A percentile compares a stretch with the other conserved stretches of the same genome.
These are phyloP conservation scores for Crotalus horridus DNA, from an alignment of 2,113 vertebrate genomes.

Conservation along the genomic window DNA sequence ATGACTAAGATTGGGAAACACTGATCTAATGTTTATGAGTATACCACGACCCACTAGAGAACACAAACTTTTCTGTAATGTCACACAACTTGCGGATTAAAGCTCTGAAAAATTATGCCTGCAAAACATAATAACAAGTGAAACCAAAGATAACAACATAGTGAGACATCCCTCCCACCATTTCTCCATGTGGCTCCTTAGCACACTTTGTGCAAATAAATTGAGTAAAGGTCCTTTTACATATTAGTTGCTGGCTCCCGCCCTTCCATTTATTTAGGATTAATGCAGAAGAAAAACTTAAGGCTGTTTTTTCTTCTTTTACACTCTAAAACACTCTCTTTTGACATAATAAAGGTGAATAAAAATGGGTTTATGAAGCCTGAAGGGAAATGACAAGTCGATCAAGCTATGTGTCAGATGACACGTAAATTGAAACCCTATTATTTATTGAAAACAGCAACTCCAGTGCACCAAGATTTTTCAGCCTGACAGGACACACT, in stretches of 20 bases:
- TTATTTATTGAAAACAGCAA: slow-evolving; percentile 72
- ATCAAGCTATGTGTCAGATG: slow-evolving; percentile 51
- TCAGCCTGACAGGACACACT: slow-evolving; percentile 57
- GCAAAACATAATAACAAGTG: not conserved
- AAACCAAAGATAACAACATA: not conserved
- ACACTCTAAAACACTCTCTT: slow-evolving; percentile 33
- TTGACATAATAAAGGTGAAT: slow-evolving; percentile 30
- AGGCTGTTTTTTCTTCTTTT: not conserved
- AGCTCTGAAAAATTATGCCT: not conserved
- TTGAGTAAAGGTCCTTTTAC: rapidly evolving
- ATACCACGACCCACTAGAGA: not conserved
- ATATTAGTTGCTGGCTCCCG: not conserved
- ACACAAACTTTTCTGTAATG: not conserved
- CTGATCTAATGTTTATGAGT: not conserved
- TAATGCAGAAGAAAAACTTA: not conserved
- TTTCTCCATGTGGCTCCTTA: not conserved
- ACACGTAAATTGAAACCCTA: slow-evolving; percentile 68
- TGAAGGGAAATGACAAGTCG: slow-evolving; percentile 56
- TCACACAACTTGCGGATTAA: not conserved
- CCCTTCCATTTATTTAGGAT: not conserved
- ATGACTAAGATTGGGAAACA: not conserved
- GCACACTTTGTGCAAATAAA: not conserved
- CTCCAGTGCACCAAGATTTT: slow-evolving; percentile 53
- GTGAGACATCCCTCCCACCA: not conserved
- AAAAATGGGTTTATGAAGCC: slow-evolving; percentile 55